phyloP scores from a whole-genome alignment of 35 echinoderm and acorn worm species.

The Anneissia japonica region DNA sequence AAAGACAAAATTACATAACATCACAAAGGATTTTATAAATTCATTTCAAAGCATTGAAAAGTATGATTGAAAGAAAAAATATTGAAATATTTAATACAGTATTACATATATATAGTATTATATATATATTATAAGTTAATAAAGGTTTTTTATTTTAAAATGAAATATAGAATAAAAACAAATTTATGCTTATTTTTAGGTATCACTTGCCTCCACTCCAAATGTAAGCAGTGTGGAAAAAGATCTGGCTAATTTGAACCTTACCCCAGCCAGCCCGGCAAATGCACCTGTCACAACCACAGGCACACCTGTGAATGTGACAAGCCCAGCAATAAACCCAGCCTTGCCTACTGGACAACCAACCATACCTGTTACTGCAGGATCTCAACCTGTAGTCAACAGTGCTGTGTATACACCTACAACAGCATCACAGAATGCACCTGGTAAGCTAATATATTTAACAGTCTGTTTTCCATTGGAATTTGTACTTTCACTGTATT shows the following conservation, averaged over 20 bases:
- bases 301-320: background rate
- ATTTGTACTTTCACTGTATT: too few species aligned
- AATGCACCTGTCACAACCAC: background rate
- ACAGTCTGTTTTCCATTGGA: background rate
- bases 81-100: too few species aligned
- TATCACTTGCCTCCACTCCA: conserved; percentile 73
- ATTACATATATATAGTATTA: too few species aligned
- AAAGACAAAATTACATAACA: too few species aligned
- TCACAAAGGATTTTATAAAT: too few species aligned
- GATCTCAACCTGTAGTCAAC: background rate
- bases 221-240: conserved; percentile 36
- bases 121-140: too few species aligned
- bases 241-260: conserved; percentile 31
- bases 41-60: too few species aligned
- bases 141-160: too few species aligned
- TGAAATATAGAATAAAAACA: too few species aligned
- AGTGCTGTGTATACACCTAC: background rate
- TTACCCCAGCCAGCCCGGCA: conserved; percentile 23
- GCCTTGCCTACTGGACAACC: conserved; percentile 30
- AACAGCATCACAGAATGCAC: background rate
- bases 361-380: conserved; percentile 39
- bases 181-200: conserved; percentile 34
- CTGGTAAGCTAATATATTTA: background rate
- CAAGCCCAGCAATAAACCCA: conserved; percentile 29
- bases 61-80: too few species aligned